Evolutionary conservation across 2,113 vertebrate genomes (phyloP).

Genomic region (Psammodynastes pulverulentus): DNA sequence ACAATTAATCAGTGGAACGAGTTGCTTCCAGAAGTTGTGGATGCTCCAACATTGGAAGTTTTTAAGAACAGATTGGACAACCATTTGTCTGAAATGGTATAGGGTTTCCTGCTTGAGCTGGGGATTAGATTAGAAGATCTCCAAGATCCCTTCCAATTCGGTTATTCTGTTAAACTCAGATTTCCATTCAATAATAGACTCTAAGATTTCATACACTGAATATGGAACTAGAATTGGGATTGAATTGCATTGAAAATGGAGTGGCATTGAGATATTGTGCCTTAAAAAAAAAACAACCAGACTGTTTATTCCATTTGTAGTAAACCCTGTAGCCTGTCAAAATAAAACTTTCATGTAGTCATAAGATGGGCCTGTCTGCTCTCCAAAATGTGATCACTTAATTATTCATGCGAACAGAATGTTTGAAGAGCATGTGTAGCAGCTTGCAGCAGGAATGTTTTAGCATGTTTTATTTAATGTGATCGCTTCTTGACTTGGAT

Average conservation of each 20-base stretch:
- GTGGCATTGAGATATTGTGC: background rate
- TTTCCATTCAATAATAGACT: background rate
- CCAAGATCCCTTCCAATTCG: background rate
- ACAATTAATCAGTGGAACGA: background rate
- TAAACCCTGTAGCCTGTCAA: background rate
- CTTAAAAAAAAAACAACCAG: background rate
- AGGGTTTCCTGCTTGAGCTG: background rate
- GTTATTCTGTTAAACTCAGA: background rate
- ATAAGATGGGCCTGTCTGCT: background rate
- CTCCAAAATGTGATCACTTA: background rate
- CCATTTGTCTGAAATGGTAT: background rate
- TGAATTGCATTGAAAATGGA: background rate
- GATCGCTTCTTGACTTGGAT: constrained; percentile 3
- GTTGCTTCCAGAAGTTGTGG: background rate
- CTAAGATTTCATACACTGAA: background rate
- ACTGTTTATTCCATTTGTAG: background rate
- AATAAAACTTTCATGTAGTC: background rate
- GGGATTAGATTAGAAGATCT: background rate
- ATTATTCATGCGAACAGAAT: background rate
- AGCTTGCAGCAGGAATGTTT: constrained; percentile 17
- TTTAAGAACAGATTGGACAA: background rate
- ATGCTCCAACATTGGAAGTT: background rate
- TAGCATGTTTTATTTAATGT: constrained; percentile 19
- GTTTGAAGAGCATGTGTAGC: background rate
- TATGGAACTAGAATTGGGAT: background rate